Conservation (phyloP, 2,797 vertebrate species). For the Tachyglossus aculeatus region DNA sequence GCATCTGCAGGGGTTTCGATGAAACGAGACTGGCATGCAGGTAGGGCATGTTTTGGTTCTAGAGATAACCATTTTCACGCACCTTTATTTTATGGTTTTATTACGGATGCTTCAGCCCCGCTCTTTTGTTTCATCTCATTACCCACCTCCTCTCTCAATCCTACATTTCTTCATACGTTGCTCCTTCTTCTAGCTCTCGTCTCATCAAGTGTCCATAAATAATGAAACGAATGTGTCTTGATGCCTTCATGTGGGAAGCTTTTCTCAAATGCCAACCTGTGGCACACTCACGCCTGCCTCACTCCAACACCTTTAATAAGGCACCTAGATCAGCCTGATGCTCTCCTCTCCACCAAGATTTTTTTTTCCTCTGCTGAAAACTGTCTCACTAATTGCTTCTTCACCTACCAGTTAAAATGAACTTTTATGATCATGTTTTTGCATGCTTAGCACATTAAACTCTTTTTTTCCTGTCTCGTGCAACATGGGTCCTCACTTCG, state of each 20-base stretch:
- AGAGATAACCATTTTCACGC: not conserved
- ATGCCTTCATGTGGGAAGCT: conserved; percentile 33
- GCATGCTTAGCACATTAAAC: conserved; percentile 56
- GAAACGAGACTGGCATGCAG: not conserved
- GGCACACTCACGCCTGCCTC: conserved; percentile 8
- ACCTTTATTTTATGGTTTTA: not conserved
- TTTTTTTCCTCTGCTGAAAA: conserved; percentile 26
- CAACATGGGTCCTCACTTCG: conserved; percentile 32
- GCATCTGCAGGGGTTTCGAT: not conserved
- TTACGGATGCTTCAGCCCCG: not conserved
- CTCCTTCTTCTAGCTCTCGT: conserved; percentile 32
- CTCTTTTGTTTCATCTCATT: conserved; percentile 30
- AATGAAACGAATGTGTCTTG: conserved; percentile 48
- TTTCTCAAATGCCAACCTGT: conserved; percentile 33
- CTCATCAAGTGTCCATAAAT: conserved; percentile 52
- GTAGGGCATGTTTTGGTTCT: not conserved
- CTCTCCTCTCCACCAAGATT: not conserved
- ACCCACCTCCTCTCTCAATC: conserved; percentile 9
- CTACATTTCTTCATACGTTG: conserved; percentile 9
- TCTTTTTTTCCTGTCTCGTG: conserved; percentile 27
- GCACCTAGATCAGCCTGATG: conserved; percentile 15
- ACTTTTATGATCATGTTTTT: conserved; percentile 54
- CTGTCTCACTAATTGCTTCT: conserved; percentile 57
- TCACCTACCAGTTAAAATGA: conserved; percentile 44
- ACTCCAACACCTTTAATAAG: conserved; percentile 21